Evolutionary conservation across 2,797 vertebrate genomes (phyloP), one percentile per base, ranked within the genome.

Genomic region (Chiroxiphia lanceolata): DNA sequence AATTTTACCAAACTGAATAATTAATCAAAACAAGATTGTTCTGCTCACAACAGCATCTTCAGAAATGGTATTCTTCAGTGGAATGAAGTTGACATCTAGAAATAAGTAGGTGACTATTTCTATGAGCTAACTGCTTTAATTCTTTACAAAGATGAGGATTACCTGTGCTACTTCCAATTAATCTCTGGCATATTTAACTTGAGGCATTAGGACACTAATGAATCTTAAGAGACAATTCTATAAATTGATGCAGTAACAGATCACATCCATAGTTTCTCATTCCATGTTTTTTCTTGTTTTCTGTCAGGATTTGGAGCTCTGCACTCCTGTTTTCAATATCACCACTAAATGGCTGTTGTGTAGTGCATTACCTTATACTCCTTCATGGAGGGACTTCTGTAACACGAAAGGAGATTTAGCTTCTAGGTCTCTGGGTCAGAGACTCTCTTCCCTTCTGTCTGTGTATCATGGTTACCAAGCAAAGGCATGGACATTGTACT

Each of bases 1-100:
- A 87, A 92, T 93, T 94, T 92, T 92, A 92, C 84, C 82, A 89
- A 89, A 71, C 79, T 56, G 85, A 96, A 90, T 95, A 91, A 94
- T 95, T 94, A 92, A 87, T 93, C 87, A 95, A 83, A 92, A 75
- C 57, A 93, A 83, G 76, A 78, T 80, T 88, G 47, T 87, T 96
- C 79, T 86, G 44, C 72, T 87, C 76, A 65, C 65, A 90, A 47
- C 45, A 65, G 4, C 72, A 84, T 72, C 38, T 25, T 60, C 47
- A 81, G 71, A 92, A 93, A 81, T 45, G 1, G 2, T 13, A 8
- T 33, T 82, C 56, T 70, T 82, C 51, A 71, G 26, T 67, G 34
- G 18, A 89, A 71, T 75, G 34, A 40, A 44, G 36, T 51, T 87
- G 48, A 36, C 2, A 2, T 51, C 45, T 68, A 45, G 80, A 92